phyloP scores from a whole-genome alignment of 2,888 invertebrate species.

The Blera fallax region DNA sequence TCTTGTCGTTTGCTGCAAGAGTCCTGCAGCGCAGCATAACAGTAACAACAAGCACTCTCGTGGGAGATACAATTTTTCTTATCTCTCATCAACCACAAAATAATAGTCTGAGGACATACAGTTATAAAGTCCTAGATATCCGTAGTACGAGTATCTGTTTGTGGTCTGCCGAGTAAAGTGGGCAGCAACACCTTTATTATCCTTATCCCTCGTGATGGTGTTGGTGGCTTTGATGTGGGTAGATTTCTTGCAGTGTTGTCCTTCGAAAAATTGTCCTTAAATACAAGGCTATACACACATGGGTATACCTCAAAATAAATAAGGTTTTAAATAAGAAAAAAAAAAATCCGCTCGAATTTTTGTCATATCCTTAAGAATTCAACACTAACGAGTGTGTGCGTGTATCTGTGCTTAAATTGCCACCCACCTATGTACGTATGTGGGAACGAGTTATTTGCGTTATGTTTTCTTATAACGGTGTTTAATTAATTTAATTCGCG shows the following conservation, averaged over 20 bases:
- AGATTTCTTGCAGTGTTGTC: not conserved
- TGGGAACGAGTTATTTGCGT: not conserved
- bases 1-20: not conserved
- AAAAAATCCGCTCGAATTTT: not conserved
- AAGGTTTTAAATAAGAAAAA: not conserved
- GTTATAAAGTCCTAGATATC: not conserved
- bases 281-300: not conserved
- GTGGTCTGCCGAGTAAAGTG: no score
- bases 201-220: not conserved
- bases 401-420: not conserved
- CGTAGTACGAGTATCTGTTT: no score
- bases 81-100: not conserved
- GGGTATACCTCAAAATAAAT: not conserved
- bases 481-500: slow-evolving; percentile 47
- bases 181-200: not conserved
- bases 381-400: slow-evolving; percentile 1
- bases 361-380: not conserved
- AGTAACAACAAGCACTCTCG: not conserved
- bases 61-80: not conserved
- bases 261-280: not conserved
- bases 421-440: not conserved
- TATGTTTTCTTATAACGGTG: slow-evolving; percentile 18
- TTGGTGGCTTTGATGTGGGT: not conserved
- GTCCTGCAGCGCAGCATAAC: not conserved
- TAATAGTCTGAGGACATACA: not conserved